These are phyloP conservation scores for Willowsia nigromaculata DNA, from an alignment of 2,888 invertebrate genomes.

Conservation along the genomic window DNA sequence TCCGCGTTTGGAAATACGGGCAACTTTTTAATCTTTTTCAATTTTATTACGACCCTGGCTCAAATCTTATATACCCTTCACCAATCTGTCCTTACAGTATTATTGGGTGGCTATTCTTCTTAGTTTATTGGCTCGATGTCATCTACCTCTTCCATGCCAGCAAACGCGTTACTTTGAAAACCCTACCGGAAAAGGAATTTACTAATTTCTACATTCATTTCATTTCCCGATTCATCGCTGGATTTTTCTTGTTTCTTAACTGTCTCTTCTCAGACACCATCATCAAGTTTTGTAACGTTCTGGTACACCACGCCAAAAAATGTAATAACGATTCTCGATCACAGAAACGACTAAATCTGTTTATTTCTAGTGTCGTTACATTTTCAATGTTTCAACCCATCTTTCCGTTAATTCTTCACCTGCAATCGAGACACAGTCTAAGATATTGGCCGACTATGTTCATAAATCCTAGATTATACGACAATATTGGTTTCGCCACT, in stretches of 20 bases:
- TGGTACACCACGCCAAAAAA: background rate
- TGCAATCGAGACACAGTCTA: background rate
- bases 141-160: too few species aligned
- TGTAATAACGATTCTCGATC: background rate
- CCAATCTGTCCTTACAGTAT: too few species aligned
- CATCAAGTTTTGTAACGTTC: too few species aligned
- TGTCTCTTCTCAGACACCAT: too few species aligned
- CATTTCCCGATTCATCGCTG: background rate
- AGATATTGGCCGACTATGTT: background rate
- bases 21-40: too few species aligned
- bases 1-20: too few species aligned
- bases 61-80: too few species aligned
- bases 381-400: background rate
- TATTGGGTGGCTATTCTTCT: too few species aligned
- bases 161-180: too few species aligned
- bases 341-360: background rate
- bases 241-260: too few species aligned
- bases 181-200: background rate
- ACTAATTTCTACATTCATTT: background rate
- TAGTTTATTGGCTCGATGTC: too few species aligned
- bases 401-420: background rate
- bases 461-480: background rate
- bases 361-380: background rate
- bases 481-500: background rate
- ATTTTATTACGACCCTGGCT: too few species aligned